Evolutionary conservation across 2,888 invertebrate genomes (phyloP).

Genomic region (Stenotaenia linearis): DNA sequence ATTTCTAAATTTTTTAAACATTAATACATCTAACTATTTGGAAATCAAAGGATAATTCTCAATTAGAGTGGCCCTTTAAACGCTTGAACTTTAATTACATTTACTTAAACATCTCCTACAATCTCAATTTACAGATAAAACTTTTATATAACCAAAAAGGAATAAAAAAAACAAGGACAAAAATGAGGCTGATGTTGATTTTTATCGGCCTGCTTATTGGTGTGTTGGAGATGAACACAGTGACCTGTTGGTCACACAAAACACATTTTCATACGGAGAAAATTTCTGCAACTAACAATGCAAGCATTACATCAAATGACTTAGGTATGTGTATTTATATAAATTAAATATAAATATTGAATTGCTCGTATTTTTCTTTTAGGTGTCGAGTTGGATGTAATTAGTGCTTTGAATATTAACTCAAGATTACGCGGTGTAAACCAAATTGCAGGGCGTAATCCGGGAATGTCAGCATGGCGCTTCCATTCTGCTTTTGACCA

Average conservation of each 20-base stretch:
- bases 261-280: conserved; percentile 1
- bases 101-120: too few species aligned
- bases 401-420: conserved; percentile 32
- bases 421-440: conserved; percentile 32
- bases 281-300: neutral
- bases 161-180: neutral
- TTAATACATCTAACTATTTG: too few species aligned
- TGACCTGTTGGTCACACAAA: neutral
- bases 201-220: neutral
- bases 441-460: neutral
- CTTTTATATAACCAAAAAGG: too few species aligned
- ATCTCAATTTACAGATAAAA: too few species aligned
- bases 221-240: neutral
- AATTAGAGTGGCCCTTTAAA: too few species aligned
- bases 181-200: neutral
- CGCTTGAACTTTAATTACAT: too few species aligned
- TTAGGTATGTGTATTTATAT: neutral
- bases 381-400: conserved; percentile 27
- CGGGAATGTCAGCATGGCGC: conserved; percentile 30
- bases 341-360: neutral
- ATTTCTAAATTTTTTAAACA: too few species aligned
- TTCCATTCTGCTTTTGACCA: conserved; percentile 35
- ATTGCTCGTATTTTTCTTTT: neutral
- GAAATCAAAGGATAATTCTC: too few species aligned
- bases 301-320: neutral